Base-by-base conservation (phyloP, 2,113 vertebrate species). In the Gobio gobio region DNA sequence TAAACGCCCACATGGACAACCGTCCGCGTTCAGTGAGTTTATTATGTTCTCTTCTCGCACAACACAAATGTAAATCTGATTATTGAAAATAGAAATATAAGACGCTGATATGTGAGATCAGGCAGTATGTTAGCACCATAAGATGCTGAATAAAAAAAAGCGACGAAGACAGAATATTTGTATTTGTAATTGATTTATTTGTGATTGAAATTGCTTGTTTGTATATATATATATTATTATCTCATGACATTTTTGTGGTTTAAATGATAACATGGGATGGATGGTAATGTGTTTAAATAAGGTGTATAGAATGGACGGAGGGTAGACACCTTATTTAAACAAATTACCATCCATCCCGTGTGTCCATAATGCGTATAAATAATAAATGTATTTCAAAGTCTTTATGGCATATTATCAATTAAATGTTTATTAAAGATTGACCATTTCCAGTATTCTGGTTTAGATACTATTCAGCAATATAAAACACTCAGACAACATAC, bases 21-120 rank as follows among this genome's bases (percentile, higher is more conserved):
- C 1, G 72, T 82, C 5, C 2, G 8, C 88, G 83, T 86, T 91
- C 80, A 81, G 87, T 82, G 92, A 89, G 92, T 92, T 88, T 56
- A 14, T 16, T 29, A 29, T 29, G 29, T 29, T 29, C 29, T 29
- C 3, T 9, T 10, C 70, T 70, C 18, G 29, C 16, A 2, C 14
- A 68, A 68, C 64, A 66, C 63, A 33, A 68, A 36, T 2, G 26
- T 66, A 33, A 43, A 70, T n/a, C 10, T 45, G 68, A 10, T 73
- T n/a, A 43, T 18, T 43, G 1, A 43, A 3, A 63, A 4, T 7
- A 6, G 20, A 61, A 9, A 61, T 12, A 61, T 24, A 33, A 26
- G 3, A 63, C 7, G 29, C 29, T 68, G 3, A 66, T 68, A 68
- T 16, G 22, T 3, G 29, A 40, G 33, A 68, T 40, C 33, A 70